Base-by-base conservation (phyloP, 2,113 vertebrate genomes). In the Colaptes auratus region DNA sequence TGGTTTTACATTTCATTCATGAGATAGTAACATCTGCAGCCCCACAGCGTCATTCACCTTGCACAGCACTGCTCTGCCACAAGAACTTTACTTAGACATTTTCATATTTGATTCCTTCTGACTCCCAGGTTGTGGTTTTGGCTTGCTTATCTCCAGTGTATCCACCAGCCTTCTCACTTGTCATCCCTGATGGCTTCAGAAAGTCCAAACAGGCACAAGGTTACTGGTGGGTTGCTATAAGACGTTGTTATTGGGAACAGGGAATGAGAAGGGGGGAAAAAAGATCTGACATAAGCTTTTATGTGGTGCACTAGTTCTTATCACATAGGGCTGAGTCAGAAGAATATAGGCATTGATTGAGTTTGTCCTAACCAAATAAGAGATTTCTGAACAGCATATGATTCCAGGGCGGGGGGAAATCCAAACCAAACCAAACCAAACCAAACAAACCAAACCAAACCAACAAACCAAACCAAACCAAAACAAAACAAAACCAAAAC, bases 1-100 rank as follows among this genome's bases (percentile, higher is more conserved):
- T 88, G 78, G 33, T 82, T 93, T 88, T 83, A 31, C 48, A 58
- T 88, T 78, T 93, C 75, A 16, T 71, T 88, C 69, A 90, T 63
- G 67, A 91, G 65, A 86, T 14, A 66, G 31, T 31, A 77, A 71
- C 5, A 0, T 71, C 87, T 87, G 64, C 72, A 61, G 30, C 64
- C 35, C 4, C 2, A 55, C 55, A 82, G 70, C 82, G 33, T 30
- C 0, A 0, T 44, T 86, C 73, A 53, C 59, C 75, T 85, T 69
- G 39, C 44, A 15, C 44, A 50, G 28, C 14, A 10, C 33, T 61
- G 28, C 58, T 53, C 21, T 76, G 42, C 55, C 82, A 35, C 36
- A 64, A 64, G 60, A 56, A n/a, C 23, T 79, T 79, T 5, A 58
- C 13, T 10, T 39, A 58, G 5, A n/a, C 13, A 3, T 6, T 52